These are phyloP conservation scores for Masticophis lateralis DNA, from an alignment of 2,797 vertebrate genomes.

Conservation along the genomic window DNA sequence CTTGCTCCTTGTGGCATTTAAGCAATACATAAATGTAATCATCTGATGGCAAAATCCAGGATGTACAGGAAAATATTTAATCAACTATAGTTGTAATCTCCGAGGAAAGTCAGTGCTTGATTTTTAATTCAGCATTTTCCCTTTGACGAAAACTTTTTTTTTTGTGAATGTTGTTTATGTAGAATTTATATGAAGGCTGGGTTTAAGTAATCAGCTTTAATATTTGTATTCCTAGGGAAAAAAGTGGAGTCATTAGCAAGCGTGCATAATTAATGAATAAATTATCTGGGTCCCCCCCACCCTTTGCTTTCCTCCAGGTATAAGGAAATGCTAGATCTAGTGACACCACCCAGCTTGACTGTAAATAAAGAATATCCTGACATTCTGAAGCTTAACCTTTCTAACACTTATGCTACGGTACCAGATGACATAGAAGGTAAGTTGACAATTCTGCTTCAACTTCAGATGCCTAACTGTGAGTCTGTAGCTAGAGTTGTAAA, in stretches of 20 bases:
- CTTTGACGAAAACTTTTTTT: conserved; percentile 73
- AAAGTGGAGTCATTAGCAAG: conserved; percentile 68
- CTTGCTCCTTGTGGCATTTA: conserved; percentile 5
- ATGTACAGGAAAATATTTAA: conserved; percentile 51
- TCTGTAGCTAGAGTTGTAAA: background rate
- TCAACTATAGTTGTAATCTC: conserved; percentile 62
- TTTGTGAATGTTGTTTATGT: conserved; percentile 68
- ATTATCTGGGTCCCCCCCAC: conserved; percentile 58
- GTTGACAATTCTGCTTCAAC: conserved; percentile 46
- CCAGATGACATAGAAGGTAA: conserved; percentile 79
- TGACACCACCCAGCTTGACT: conserved; percentile 78
- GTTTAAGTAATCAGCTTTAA: conserved; percentile 74
- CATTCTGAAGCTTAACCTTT: conserved; percentile 65
- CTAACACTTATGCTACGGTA: conserved; percentile 61
- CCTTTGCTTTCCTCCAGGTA: conserved; percentile 77
- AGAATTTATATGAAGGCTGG: conserved; percentile 72
- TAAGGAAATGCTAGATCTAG: conserved; percentile 84
- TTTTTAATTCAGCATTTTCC: conserved; percentile 67
- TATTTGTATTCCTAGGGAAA: conserved; percentile 73
- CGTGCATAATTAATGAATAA: conserved; percentile 74
- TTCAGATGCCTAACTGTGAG: background rate
- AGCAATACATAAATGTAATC: conserved; percentile 43
- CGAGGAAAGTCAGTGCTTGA: conserved; percentile 57
- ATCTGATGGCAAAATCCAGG: conserved; percentile 55
- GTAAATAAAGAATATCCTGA: conserved; percentile 71